A percentile compares a stretch with the other conserved stretches of the same genome.
These are phyloP conservation scores for Uria lomvia DNA, from an alignment of 2,113 vertebrate genomes.

Conservation along the genomic window DNA sequence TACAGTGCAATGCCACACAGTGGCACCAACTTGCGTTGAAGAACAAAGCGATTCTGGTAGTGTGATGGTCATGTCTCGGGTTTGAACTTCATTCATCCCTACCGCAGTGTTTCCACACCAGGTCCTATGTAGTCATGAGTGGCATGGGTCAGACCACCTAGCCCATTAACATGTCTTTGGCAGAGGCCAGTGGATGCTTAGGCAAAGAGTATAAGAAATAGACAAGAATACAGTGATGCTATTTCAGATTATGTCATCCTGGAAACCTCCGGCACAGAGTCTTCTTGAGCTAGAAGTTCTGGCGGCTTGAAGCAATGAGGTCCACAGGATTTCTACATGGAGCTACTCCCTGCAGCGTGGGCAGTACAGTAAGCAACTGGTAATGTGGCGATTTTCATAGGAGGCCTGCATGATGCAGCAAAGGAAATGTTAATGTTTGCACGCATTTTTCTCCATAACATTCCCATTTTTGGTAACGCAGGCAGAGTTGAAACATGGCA, in stretches of 20 bases:
- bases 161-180: neutral
- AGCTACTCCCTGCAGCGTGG: neutral
- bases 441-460: neutral
- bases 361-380: neutral
- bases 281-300: neutral
- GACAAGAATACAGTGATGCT: neutral
- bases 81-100: neutral
- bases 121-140: fast-evolving
- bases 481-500: neutral
- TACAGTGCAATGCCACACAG: neutral
- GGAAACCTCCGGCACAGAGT: neutral
- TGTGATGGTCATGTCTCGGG: neutral
- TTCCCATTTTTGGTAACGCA: neutral
- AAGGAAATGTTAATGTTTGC: neutral
- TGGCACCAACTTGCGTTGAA: fast-evolving
- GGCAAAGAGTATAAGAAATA: neutral
- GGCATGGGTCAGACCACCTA: neutral
- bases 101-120: neutral
- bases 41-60: neutral
- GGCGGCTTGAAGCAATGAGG: neutral
- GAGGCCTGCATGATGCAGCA: neutral
- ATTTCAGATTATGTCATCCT: neutral
- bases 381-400: neutral
- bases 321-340: neutral
- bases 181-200: neutral